Evolutionary conservation across 2,888 invertebrate species (phyloP), one percentile per base, ranked within the genome.

Genomic region (Drosophila vallismaia): DNA sequence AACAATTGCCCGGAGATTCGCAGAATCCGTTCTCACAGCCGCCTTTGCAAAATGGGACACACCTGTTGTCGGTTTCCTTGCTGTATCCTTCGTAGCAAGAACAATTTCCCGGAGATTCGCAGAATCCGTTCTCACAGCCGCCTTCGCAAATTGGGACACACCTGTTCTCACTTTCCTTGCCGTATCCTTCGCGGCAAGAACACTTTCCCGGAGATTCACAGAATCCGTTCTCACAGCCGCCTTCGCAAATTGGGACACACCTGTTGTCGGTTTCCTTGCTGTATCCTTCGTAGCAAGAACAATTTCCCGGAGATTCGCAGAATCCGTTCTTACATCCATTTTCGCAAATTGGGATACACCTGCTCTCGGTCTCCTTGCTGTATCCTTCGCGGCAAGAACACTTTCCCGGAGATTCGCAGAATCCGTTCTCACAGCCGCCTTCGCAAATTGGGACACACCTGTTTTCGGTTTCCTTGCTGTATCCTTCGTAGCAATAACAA

Each of bases 351-450:
- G 67, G 67, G 0, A 26, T 2, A 42, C 67, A 67, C 14, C 8
- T 45, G 4, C 8, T 36, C 1, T 40, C 45, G 1, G 33, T 10
- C 19, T 10, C 10, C 31, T 26, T 71, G 0, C 0, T 10, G 14
- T 50, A 71, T 7, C 71, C 70, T 6, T 38, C 1, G 26, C 52
- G 12, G 4, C 75, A 75, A 0, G 45, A 3, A 29, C 75, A 76
- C 5, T 36, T 2, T 1, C 40, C 62, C 0, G 75, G 75, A 1
- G 49, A 24, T 14, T 31, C 44, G 9, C 75, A 75, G 4, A 26
- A 53, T 4, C 75, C 75, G 31, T 75, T 75, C 7, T 31, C 9
- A 40, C 76, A 76, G 0, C 29, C 52, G 0, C 5, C 38, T 3
- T 51, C 36, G n/a, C 54, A 45, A 7, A 55, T 50, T 14, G 33